These are phyloP conservation scores for Aphidoletes aphidimyza DNA, from an alignment of 2,888 invertebrate species.

Conservation along the genomic window DNA sequence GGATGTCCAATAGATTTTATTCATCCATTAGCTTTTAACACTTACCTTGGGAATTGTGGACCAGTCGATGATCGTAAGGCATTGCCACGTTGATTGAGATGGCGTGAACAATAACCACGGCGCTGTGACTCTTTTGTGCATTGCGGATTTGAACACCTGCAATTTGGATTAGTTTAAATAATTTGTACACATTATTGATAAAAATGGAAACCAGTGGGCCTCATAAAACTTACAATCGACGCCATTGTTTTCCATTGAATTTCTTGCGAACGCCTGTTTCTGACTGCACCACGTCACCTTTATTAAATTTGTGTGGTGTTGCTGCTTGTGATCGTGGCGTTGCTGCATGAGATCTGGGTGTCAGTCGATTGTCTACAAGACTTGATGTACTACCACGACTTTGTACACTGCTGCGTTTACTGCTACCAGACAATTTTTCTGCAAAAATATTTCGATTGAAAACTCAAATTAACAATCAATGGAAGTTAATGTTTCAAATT, in stretches of 20 bases:
- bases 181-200: not conserved
- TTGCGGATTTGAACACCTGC: constrained; percentile 86
- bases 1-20: not conserved
- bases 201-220: not conserved
- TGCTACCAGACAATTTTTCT: constrained; percentile 77
- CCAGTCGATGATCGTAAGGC: constrained; percentile 65
- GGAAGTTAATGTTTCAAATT: not conserved
- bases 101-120: constrained; percentile 95
- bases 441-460: not conserved
- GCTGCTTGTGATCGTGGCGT: constrained; percentile 93
- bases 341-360: constrained; percentile 90
- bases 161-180: not conserved
- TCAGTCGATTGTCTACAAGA: constrained; percentile 83
- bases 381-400: constrained; percentile 92
- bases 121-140: constrained; percentile 98
- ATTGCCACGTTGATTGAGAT: constrained; percentile 87
- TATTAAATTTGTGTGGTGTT: constrained; percentile 95
- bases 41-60: constrained; percentile 64
- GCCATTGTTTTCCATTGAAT: constrained; percentile 99
- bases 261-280: constrained; percentile 92
- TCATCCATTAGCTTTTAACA: not conserved
- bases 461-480: too few relatives aligned
- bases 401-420: constrained; percentile 90
- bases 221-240: constrained; percentile 73
- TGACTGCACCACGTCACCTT: constrained; percentile 84